Conservation (phyloP, 2,797 vertebrate species). For the Tangara arthus region DNA sequence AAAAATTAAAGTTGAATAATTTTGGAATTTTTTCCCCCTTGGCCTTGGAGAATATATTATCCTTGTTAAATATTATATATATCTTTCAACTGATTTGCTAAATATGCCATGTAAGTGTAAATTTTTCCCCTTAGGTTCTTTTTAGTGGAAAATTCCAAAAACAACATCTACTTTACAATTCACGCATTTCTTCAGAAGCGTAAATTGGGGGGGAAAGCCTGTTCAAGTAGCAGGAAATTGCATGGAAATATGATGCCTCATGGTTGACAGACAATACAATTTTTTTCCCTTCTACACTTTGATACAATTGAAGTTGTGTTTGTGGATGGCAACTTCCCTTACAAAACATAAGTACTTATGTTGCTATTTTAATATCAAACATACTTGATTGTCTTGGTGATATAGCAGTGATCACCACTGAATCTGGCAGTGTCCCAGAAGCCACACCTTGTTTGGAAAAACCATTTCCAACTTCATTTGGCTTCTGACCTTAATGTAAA, state of each 20-base stretch:
- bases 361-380: background rate
- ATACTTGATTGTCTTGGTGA: background rate
- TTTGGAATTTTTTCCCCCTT: background rate
- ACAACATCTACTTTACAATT: background rate
- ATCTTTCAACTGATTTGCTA: background rate
- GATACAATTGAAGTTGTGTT: background rate
- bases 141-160: background rate
- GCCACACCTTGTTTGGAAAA: background rate
- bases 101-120: background rate
- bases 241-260: background rate
- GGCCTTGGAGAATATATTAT: background rate
- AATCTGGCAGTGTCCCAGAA: background rate
- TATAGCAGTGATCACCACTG: background rate
- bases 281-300: background rate
- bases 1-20: background rate
- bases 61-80: background rate
- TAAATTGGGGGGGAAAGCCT: background rate
- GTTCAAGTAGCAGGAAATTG: background rate
- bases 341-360: background rate
- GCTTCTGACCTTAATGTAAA: background rate
- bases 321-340: background rate
- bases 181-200: background rate
- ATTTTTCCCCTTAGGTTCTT: background rate
- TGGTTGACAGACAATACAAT: background rate
- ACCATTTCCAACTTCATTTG: conserved; percentile 19